Conservation (phyloP, 2,797 vertebrate genomes). For the Hydrocynus forskahlii region DNA sequence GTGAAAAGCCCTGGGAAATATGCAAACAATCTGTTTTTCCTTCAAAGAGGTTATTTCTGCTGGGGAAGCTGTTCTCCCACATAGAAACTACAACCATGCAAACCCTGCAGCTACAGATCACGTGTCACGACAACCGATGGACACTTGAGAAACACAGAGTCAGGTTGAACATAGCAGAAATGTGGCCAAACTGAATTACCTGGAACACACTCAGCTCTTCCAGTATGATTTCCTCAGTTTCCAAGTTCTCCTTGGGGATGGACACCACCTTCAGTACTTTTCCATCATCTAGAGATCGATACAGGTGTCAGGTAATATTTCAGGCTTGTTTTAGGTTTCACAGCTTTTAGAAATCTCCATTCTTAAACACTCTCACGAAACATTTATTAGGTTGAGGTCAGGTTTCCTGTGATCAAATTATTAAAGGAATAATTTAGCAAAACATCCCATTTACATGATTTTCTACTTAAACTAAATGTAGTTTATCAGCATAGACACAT, state of each 20-base stretch:
- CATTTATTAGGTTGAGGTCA: no score
- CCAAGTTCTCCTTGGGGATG: slow-evolving; percentile 76
- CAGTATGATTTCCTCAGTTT: slow-evolving; percentile 85
- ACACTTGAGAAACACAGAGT: slow-evolving; percentile 19
- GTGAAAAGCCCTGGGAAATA: slow-evolving; percentile 66
- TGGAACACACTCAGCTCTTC: slow-evolving; percentile 95
- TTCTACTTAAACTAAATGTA: no score
- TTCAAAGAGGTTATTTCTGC: slow-evolving; percentile 57
- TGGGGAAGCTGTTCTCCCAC: slow-evolving; percentile 50
- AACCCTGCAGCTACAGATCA: slow-evolving; percentile 27
- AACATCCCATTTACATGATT: no score
- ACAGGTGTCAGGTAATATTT: not conserved
- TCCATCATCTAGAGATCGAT: slow-evolving; percentile 79
- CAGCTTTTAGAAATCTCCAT: not conserved
- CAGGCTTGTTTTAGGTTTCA: not conserved
- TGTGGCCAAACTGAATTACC: slow-evolving; percentile 67
- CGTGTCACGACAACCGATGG: slow-evolving; percentile 41
- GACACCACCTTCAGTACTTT: slow-evolving; percentile 89
- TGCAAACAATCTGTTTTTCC: slow-evolving; percentile 61
- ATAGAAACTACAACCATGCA: slow-evolving; percentile 42
- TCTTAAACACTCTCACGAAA: not conserved
- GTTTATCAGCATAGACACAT: no score
- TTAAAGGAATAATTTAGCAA: no score
- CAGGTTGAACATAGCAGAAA: not conserved
- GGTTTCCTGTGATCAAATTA: no score